phyloP scores from a whole-genome alignment of 1,140 invertebrate genomes.

The Stratiolaelaps scimitus region DNA sequence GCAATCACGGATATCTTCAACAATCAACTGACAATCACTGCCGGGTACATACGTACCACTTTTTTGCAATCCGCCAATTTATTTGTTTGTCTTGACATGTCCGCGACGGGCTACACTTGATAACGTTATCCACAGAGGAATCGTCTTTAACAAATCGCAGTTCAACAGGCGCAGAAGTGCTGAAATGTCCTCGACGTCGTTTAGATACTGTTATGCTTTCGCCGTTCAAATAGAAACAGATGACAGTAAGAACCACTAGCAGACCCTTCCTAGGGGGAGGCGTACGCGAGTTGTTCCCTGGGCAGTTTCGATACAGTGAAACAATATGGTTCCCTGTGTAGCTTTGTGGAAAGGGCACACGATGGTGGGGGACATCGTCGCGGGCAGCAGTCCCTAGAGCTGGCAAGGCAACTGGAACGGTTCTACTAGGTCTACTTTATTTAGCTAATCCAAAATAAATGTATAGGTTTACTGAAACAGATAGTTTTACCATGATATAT shows the following conservation, averaged over 20 bases:
- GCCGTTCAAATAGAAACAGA: not conserved
- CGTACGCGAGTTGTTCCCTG: too few relatives aligned
- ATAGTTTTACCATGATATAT: too few relatives aligned
- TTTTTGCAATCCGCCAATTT: constrained; percentile 51
- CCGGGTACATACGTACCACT: constrained; percentile 47
- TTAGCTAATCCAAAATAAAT: too few relatives aligned
- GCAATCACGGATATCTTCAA: constrained; percentile 34
- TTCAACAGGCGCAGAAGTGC: not conserved
- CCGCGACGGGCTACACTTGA: not conserved
- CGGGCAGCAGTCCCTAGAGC: too few relatives aligned
- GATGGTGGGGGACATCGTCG: too few relatives aligned
- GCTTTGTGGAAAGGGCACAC: too few relatives aligned
- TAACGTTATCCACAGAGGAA: not conserved
- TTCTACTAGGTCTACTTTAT: too few relatives aligned
- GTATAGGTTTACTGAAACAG: too few relatives aligned
- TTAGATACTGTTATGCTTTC: not conserved
- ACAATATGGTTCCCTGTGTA: too few relatives aligned
- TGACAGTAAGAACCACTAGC: not conserved
- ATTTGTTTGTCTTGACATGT: constrained; percentile 50
- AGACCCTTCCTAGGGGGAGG: not conserved
- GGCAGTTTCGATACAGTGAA: too few relatives aligned
- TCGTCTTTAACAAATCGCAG: not conserved
- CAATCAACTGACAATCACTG: constrained; percentile 28
- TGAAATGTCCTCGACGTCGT: not conserved
- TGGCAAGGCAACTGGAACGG: too few relatives aligned